Conservation (phyloP, 2,113 vertebrate genomes). For the Excalfactoria chinensis region DNA sequence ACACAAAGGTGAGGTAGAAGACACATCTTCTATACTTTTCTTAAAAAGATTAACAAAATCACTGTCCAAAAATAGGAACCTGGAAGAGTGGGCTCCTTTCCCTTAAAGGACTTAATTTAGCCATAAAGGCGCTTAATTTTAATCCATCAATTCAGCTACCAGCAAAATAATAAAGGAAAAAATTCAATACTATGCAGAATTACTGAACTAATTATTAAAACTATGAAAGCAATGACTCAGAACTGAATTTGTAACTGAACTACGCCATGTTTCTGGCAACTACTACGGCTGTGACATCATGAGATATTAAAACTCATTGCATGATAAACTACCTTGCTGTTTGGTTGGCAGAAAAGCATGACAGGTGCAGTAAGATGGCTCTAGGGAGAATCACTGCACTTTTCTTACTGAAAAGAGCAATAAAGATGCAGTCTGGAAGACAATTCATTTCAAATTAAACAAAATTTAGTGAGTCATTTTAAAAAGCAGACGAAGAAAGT, state of each 20-base stretch:
- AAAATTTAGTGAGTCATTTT: background rate
- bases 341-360: background rate
- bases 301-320: background rate
- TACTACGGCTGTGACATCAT: background rate
- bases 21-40: conserved; percentile 7
- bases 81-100: background rate
- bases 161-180: background rate
- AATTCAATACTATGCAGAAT: background rate
- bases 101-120: background rate
- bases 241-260: background rate
- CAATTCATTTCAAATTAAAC: background rate
- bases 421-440: background rate
- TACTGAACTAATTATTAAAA: conserved; percentile 4
- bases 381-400: background rate
- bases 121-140: background rate
- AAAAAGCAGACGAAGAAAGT: background rate
- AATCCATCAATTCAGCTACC: background rate
- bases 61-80: background rate
- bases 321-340: background rate
- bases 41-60: conserved; percentile 1
- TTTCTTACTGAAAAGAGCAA: background rate
- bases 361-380: background rate
- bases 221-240: background rate
- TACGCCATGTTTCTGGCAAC: background rate
- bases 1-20: background rate